phyloP scores from a whole-genome alignment of 1,140 invertebrate species.

The Philopotamus ludificatus region DNA sequence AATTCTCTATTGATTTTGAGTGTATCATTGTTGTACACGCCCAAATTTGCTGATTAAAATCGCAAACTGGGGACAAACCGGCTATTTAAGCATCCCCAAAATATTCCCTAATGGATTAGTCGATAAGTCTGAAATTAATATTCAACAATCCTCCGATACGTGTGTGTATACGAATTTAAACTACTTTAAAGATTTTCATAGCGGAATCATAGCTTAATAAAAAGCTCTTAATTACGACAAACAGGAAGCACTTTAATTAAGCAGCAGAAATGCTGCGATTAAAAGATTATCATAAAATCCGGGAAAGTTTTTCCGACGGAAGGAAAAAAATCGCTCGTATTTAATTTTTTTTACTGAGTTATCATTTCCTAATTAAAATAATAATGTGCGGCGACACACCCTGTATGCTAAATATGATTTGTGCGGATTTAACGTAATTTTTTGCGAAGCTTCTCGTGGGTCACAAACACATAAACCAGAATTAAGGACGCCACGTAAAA shows the following conservation, averaged over 20 bases:
- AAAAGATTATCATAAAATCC: conserved; percentile 21
- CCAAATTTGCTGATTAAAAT: no score
- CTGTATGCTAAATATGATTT: conserved; percentile 1
- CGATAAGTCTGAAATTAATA: no score
- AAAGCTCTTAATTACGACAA: conserved; percentile 28
- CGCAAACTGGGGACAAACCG: no score
- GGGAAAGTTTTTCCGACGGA: not conserved
- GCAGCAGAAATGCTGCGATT: conserved; percentile 21
- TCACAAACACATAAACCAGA: not conserved
- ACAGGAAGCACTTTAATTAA: conserved; percentile 28
- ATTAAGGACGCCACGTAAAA: not conserved
- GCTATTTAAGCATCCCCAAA: no score
- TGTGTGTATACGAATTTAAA: no score
- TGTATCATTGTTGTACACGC: no score
- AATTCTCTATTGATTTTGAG: no score
- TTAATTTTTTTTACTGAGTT: not conserved
- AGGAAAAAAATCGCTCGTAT: not conserved
- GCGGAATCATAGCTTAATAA: no score
- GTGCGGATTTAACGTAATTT: not conserved
- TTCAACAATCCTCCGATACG: no score
- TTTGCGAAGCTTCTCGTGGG: not conserved
- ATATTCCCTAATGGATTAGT: no score
- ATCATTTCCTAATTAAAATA: not conserved
- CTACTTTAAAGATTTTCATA: no score
- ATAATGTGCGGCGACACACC: not conserved